Conservation (phyloP, 2,888 invertebrate species). For the Drosophila mayaguana region DNA sequence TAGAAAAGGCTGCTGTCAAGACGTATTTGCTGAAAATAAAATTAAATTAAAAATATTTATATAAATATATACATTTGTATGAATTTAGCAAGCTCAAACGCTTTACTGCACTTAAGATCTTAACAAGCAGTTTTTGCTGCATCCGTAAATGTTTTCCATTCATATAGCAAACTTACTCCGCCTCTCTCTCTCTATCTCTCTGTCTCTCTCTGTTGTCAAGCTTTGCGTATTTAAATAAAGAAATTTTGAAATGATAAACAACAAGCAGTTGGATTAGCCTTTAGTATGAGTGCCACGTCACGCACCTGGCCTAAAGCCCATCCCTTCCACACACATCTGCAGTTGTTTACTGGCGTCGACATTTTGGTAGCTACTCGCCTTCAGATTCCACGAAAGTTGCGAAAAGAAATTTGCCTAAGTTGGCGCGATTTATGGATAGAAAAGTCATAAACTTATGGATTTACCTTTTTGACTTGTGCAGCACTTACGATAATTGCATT, state of each 20-base stretch:
- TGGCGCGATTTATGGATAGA: slow-evolving; percentile 72
- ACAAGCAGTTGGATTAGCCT: slow-evolving; percentile 10
- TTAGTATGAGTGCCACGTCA: slow-evolving; percentile 11
- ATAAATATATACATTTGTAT: background rate
- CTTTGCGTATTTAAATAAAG: slow-evolving; percentile 3
- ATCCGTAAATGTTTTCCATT: background rate
- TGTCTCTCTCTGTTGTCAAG: background rate
- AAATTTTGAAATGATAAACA: slow-evolving; percentile 14
- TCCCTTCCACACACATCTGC: too few species aligned
- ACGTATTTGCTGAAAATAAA: slow-evolving; percentile 7
- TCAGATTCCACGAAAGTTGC: slow-evolving; percentile 34
- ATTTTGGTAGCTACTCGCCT: background rate
- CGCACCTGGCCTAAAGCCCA: background rate
- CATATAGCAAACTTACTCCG: background rate
- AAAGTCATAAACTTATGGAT: slow-evolving; percentile 79
- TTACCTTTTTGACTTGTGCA: slow-evolving; percentile 72
- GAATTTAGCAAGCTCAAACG: background rate
- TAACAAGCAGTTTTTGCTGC: background rate
- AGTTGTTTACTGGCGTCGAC: slow-evolving; percentile 56
- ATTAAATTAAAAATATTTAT: slow-evolving; percentile 5
- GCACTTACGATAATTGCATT: slow-evolving; percentile 80
- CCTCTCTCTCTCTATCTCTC: too few species aligned
- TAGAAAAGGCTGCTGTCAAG: slow-evolving; percentile 28
- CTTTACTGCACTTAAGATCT: slow-evolving; percentile 8
- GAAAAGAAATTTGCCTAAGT: slow-evolving; percentile 60